A percentile compares a stretch with the other conserved stretches of the same genome.
Conservation (phyloP, 2,888 invertebrate species). For the Azorinus chamasolen region DNA sequence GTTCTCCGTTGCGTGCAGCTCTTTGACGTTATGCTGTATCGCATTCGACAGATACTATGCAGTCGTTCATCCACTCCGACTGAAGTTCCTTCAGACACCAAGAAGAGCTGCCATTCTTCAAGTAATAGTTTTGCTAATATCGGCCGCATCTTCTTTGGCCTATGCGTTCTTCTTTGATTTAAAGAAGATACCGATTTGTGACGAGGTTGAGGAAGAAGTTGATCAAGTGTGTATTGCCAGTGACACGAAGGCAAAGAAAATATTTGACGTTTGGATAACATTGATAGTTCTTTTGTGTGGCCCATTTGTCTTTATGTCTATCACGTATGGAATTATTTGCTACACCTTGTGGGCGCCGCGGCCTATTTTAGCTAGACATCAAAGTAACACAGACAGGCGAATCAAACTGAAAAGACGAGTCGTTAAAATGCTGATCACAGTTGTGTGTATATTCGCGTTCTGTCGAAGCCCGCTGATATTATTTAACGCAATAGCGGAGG, state of each 20-base stretch:
- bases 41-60: constrained; percentile 77
- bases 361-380: constrained; percentile 48
- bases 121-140: constrained; percentile 67
- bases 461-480: constrained; percentile 74
- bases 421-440: constrained; percentile 76
- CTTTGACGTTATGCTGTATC: constrained; percentile 75
- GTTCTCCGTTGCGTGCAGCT: constrained; percentile 70
- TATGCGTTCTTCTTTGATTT: constrained; percentile 66
- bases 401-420: constrained; percentile 71
- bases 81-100: constrained; percentile 66
- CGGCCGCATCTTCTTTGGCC: constrained; percentile 66
- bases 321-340: constrained; percentile 73
- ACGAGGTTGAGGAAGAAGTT: constrained; percentile 18
- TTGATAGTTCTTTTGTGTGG: constrained; percentile 65
- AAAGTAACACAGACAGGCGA: constrained; percentile 51
- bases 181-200: constrained; percentile 43
- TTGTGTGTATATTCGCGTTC: constrained; percentile 70
- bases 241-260: constrained; percentile 12
- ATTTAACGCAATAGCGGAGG: constrained; percentile 65
- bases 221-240: constrained; percentile 50
- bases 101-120: constrained; percentile 61
- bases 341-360: constrained; percentile 72
- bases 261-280: constrained; percentile 65
- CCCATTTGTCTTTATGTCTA: constrained; percentile 68
- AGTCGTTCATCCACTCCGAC: constrained; percentile 74